Evolutionary conservation across 2,888 invertebrate genomes (phyloP), one percentile per base, ranked within the genome.

Genomic region (Pseudococcus viburni): DNA sequence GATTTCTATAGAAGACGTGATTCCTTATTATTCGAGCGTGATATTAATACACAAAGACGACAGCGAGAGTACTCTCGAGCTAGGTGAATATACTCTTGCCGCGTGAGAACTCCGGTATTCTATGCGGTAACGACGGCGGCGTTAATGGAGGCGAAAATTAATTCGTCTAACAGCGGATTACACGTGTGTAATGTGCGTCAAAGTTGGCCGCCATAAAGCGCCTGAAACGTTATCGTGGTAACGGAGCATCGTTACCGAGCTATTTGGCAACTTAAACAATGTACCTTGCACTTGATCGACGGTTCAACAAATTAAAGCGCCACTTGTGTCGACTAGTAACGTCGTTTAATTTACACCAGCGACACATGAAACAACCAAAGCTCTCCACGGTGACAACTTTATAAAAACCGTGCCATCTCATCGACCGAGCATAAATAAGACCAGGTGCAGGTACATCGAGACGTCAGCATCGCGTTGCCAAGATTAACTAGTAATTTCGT

Each of bases 261-360:
- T 55, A 55, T 55, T 55, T 55, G 55, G 55, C 55, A 55, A n/a
- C n/a, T 17, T 55, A n/a, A 51, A 51, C 48, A 51, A 59, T 17
- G n/a, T 59, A n/a, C n/a, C 12, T 22, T 64, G 64, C 19, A 64
- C 12, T 64, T 64, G 64, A 64, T 64, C 64, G 64, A 64, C 64
- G 64, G 64, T 64, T 64, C 64, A 64, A 64, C 64, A 64, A 64
- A 64, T 64, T 64, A 64, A 64, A 64, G 6, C 22, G 22, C 64
- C 22, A 64, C 64, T 64, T 64, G 1, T n/a, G 64, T 15, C 64
- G 19, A 22, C 22, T 22, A 7, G 22, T 22, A 8, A 3, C 22
- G 12, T 15, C 12, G 22, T 19, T 19, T 64, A 64, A 64, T 64
- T 64, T 64, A 64, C 64, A 64, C 64, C 3, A 64, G 22, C 12